These are phyloP conservation scores for Enteromius fasciolatus DNA, from an alignment of 2,797 vertebrate species.

Conservation along the genomic window DNA sequence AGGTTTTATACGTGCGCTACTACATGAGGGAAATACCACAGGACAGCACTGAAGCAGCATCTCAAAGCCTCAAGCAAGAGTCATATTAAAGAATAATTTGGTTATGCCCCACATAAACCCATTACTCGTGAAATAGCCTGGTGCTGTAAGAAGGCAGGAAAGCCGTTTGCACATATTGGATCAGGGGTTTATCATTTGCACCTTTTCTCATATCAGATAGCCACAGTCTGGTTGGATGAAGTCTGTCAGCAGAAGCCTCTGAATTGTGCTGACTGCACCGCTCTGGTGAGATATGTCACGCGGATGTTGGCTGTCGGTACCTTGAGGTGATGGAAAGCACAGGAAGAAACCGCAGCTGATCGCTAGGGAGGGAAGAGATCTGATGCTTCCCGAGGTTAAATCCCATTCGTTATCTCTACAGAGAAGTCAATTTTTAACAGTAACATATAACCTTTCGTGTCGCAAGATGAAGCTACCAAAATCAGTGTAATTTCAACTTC, in stretches of 20 bases:
- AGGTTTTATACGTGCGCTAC: background rate
- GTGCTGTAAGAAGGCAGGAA: constrained; percentile 8
- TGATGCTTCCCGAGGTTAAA: constrained; percentile 43
- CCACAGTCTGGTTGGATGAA: constrained; percentile 37
- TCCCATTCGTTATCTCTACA: background rate
- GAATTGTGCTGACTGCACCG: constrained; percentile 71
- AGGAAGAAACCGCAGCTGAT: constrained; percentile 55
- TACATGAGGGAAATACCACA: constrained; percentile 15
- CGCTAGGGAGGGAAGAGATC: constrained; percentile 60
- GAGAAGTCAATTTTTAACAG: background rate
- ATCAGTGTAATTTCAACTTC: background rate
- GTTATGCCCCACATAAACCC: constrained; percentile 27
- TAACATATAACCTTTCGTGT: background rate
- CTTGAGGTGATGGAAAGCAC: constrained; percentile 73
- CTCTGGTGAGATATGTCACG: constrained; percentile 72
- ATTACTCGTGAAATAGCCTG: constrained; percentile 33
- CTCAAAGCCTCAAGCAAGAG: constrained; percentile 22
- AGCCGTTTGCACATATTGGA: constrained; percentile 44
- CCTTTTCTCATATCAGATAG: constrained; percentile 37
- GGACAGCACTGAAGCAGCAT: constrained; percentile 17
- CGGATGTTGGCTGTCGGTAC: constrained; percentile 65
- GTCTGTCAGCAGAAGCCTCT: constrained; percentile 57
- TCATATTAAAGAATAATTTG: constrained; percentile 32
- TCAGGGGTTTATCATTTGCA: constrained; percentile 49
- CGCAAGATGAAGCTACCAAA: background rate